Evolutionary conservation across 2,888 invertebrate genomes (phyloP).

Genomic region (Trachelus stipa): DNA sequence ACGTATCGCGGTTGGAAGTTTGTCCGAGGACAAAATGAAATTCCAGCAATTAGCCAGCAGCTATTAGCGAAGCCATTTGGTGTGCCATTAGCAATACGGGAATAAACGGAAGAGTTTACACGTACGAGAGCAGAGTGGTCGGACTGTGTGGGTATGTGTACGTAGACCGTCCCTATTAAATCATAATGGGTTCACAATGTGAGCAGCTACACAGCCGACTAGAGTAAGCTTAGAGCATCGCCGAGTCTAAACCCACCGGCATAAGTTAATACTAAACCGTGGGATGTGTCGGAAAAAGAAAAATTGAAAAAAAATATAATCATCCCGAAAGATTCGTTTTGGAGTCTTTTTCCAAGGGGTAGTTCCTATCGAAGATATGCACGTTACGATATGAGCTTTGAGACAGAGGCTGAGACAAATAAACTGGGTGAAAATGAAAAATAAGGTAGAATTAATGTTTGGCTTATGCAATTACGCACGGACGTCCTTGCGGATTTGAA

Average conservation of each 20-base stretch:
- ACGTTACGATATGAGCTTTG: no score
- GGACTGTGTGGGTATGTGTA: conserved; percentile 7
- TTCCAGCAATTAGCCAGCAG: conserved; percentile 46
- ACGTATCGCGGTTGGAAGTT: neutral
- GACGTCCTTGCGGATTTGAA: neutral
- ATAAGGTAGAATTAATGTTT: neutral
- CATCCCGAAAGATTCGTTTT: neutral
- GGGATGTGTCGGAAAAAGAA: neutral
- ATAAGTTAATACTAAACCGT: neutral
- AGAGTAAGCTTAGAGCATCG: conserved; percentile 43
- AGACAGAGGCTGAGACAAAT: neutral
- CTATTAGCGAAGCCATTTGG: conserved; percentile 50
- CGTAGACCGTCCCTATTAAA: conserved; percentile 51
- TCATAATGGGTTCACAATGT: conserved; percentile 62
- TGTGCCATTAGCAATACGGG: conserved; percentile 49
- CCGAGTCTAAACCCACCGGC: neutral
- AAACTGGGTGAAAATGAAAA: neutral
- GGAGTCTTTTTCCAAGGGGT: neutral
- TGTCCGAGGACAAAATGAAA: conserved; percentile 22
- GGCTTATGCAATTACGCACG: neutral
- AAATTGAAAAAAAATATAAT: neutral
- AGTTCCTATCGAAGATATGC: neutral
- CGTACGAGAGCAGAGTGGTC: conserved; percentile 24
- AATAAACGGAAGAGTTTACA: conserved; percentile 37
- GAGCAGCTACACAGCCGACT: conserved; percentile 47